Evolutionary conservation across 1,140 invertebrate genomes (phyloP), one percentile per base, ranked within the genome.

Genomic region (Habropoda laboriosa): DNA sequence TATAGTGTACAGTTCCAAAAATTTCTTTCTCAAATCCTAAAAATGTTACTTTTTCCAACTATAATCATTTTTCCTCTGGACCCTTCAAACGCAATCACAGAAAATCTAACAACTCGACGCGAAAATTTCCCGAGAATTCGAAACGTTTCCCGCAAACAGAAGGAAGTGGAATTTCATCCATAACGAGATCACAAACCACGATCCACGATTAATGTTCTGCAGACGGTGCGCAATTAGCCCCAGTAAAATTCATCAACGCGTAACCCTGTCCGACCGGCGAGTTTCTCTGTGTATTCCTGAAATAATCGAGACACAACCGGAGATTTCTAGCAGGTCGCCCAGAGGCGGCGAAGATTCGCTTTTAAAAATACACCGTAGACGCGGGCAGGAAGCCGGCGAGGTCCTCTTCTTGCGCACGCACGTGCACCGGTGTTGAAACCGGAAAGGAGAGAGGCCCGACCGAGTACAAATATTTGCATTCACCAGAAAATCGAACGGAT

Each of bases 281-380:
- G 35, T 64, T n/a, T n/a, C n/a, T n/a, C 30, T 40, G 53, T 51
- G 42, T 66, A 66, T 24, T 80, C 77, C 66, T 78, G 87, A 86
- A 86, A 88, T 89, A 87, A 87, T 81, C 84, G 67, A 30, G 68
- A 24, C 63, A n/a, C n/a, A 30, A n/a, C n/a, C 32, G 30, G 40
- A 18, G 32, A 60, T n/a, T 45, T 60, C 35, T 60, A 47, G 40
- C 8, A 6, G 12, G 63, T 78, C 64, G 73, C 53, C 57, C 74
- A 67, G 79, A 77, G 70, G 55, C 55, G 72, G 64, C 80, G 79
- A 67, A 82, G 78, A 86, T 86, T 86, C 67, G 77, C 81, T 88
- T 89, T 89, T 89, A 89, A 89, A 89, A 89, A 89, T 89, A 89
- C 78, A 80, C 79, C 13, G 12, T 16, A 5, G 51, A 55, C 55